Evolutionary conservation across 2,797 vertebrate genomes (phyloP), one percentile per base, ranked within the genome.

Genomic region (Parauchenoglanis ngamensis): DNA sequence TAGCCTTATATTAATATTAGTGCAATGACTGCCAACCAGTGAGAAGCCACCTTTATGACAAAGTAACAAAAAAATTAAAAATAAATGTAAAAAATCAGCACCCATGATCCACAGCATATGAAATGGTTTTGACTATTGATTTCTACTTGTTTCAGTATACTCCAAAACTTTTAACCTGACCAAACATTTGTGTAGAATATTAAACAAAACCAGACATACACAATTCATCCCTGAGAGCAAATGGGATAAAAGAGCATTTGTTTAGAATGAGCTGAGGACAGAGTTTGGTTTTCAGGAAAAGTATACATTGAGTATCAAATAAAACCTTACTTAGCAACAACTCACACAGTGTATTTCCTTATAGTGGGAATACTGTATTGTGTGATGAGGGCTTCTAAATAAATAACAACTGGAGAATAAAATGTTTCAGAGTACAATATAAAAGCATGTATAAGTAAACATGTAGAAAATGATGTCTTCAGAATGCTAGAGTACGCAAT

Each of bases 201-300:
- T 70, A 6, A 88, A 65, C 52, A 76, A 87, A 78, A 73, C 57
- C 52, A 76, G 83, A 28, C 35, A 86, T 70, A 77, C 8, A 68
- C n/a, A 63, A 77, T 87, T 86, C 76, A 90, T 88, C 86, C 89
- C 89, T 90, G 87, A 90, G 84, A 83, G 80, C 68, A 84, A 25
- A 80, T 84, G 75, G 81, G 57, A 87, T 77, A 77, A 40, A 59
- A 87, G 59, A 89, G 72, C 57, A 49, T 82, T 56, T 35, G 65
- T 84, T 73, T 70, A 65, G 40, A 84, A 79, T 89, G 23, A 65
- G 6, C 1, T 61, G 40, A 35, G 12, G 63, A 68, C 85, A 57
- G 59, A 19, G 13, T 49, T 21, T 76, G n/a, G n/a, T 8, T 31
- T 85, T 83, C 68, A 59, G 77, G 46, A 49, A 83, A 76, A 76